A percentile compares a stretch with the other conserved stretches of the same genome.
phyloP scores from a whole-genome alignment of 2,888 invertebrate genomes.

The Idaea aversata region DNA sequence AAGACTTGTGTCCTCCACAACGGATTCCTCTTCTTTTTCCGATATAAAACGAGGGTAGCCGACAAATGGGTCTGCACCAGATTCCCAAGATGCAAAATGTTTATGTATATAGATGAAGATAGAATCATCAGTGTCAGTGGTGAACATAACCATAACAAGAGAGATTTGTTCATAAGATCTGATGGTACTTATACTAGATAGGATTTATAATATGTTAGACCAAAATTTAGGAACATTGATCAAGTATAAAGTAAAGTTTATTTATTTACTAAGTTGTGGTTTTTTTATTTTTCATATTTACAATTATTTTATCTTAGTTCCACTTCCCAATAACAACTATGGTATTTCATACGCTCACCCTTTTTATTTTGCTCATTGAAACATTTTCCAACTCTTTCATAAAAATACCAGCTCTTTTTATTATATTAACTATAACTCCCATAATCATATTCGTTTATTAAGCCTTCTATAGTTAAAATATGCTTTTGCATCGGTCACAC shows the following conservation, averaged over 20 bases:
- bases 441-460: too few species aligned
- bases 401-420: too few species aligned
- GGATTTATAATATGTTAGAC: conserved; percentile 15
- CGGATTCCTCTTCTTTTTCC: conserved; percentile 54
- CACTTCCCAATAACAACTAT: too few species aligned
- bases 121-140: conserved; percentile 25
- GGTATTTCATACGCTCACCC: too few species aligned
- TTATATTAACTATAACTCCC: too few species aligned
- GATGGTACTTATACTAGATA: conserved; percentile 27
- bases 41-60: conserved; percentile 42
- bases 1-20: conserved; percentile 40
- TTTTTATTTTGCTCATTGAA: too few species aligned
- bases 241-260: background rate
- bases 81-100: conserved; percentile 54
- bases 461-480: too few species aligned
- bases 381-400: too few species aligned
- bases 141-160: conserved; percentile 16
- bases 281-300: background rate
- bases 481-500: too few species aligned
- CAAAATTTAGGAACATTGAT: background rate
- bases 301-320: too few species aligned
- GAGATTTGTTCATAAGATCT: conserved; percentile 12
- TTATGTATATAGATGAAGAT: conserved; percentile 41
- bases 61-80: conserved; percentile 57
- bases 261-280: background rate